These are phyloP conservation scores for Frankliniella fusca DNA, from an alignment of 2,888 invertebrate genomes.

Conservation along the genomic window DNA sequence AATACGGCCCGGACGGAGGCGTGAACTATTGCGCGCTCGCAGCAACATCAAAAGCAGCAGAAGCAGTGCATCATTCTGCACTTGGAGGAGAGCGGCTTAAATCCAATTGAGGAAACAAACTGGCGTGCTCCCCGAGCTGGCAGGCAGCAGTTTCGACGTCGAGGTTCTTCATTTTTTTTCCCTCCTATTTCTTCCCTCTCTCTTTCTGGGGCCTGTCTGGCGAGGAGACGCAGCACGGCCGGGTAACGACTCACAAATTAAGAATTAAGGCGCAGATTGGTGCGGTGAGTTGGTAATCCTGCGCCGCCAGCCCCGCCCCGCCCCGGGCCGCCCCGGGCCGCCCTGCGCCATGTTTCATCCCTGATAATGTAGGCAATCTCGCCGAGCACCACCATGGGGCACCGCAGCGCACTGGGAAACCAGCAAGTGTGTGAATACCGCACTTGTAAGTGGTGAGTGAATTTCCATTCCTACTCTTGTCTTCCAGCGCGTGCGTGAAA, in stretches of 20 bases:
- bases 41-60: no score
- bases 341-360: neutral
- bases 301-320: neutral
- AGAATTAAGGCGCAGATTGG: constrained; percentile 24
- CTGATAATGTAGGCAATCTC: constrained; percentile 6
- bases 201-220: neutral
- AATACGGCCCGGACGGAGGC: no score
- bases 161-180: neutral
- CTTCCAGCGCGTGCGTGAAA: no score
- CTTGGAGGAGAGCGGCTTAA: no score
- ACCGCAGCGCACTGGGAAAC: no score
- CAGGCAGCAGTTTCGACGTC: neutral
- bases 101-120: no score
- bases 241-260: constrained; percentile 14
- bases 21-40: no score
- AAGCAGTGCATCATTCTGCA: no score
- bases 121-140: neutral
- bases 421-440: no score
- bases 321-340: neutral
- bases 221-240: neutral
- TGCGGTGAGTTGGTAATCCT: constrained; percentile 13
- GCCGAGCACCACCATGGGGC: no score
- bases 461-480: no score
- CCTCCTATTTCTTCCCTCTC: neutral
- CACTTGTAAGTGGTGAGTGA: no score